Conservation (phyloP, 2,113 vertebrate species). For the Lophochroa leadbeateri region DNA sequence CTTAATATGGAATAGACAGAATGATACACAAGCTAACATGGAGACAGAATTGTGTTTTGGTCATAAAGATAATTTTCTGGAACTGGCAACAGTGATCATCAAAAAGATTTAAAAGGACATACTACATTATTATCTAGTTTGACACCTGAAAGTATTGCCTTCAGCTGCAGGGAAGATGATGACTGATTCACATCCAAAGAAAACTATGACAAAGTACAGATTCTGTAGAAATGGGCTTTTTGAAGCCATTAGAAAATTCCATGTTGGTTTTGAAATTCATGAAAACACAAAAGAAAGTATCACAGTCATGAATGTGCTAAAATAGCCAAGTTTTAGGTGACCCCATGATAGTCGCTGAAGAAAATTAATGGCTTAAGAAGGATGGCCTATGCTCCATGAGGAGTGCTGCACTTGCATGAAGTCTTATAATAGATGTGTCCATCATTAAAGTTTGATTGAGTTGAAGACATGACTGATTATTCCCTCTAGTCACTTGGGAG, state of each 20-base stretch:
- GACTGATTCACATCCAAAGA: background rate
- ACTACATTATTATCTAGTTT: background rate
- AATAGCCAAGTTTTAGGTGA: background rate
- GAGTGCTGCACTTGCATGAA: background rate
- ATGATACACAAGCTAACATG: background rate
- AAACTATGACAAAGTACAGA: background rate
- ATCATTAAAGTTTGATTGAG: background rate
- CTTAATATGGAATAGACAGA: background rate
- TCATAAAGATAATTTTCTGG: background rate
- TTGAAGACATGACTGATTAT: background rate
- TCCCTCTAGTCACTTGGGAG: background rate
- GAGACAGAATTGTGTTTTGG: background rate
- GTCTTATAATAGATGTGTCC: background rate
- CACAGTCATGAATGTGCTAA: background rate
- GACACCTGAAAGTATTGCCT: background rate
- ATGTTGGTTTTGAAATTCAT: background rate
- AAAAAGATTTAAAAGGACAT: background rate
- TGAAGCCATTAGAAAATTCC: background rate
- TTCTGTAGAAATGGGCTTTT: background rate
- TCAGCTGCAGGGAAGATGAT: background rate
- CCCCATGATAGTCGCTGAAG: background rate
- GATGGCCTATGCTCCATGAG: background rate
- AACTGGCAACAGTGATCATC: background rate
- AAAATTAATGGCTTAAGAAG: conserved; percentile 38
- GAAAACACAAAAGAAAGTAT: background rate